A percentile compares a stretch with the other conserved stretches of the same genome.
These are phyloP conservation scores for Grantiella picta DNA, from an alignment of 2,113 vertebrate species.

Conservation along the genomic window DNA sequence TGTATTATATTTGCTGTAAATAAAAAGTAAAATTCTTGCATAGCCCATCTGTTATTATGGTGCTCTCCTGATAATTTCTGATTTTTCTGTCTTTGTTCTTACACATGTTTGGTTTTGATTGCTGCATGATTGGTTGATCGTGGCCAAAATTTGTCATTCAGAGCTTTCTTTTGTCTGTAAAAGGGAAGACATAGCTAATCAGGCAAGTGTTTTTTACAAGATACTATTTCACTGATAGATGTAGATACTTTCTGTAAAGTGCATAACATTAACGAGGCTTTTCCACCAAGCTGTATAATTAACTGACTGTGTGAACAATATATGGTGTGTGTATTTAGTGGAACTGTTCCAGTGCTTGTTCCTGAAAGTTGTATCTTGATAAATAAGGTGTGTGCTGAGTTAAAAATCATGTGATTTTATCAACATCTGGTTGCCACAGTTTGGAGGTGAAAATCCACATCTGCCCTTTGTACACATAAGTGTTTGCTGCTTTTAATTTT, in stretches of 20 bases:
- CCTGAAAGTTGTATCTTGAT: neutral
- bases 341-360: conserved; percentile 2
- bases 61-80: neutral
- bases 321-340: neutral
- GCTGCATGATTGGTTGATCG: neutral
- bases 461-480: neutral
- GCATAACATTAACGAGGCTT: neutral
- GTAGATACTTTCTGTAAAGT: neutral
- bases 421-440: neutral
- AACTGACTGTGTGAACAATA: neutral
- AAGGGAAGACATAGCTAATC: neutral
- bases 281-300: conserved; percentile 2
- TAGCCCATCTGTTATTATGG: neutral
- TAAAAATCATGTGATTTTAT: neutral
- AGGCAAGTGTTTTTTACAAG: neutral
- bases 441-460: neutral
- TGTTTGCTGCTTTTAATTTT: neutral
- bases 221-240: neutral
- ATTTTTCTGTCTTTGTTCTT: neutral
- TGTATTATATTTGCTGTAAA: conserved; percentile 67
- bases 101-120: neutral
- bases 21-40: conserved; percentile 8
- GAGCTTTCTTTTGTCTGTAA: neutral
- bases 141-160: neutral
- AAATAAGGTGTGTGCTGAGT: conserved; percentile 9